Base-by-base conservation (phyloP, 2,113 vertebrate species). In the Lamprologus speciosus region DNA sequence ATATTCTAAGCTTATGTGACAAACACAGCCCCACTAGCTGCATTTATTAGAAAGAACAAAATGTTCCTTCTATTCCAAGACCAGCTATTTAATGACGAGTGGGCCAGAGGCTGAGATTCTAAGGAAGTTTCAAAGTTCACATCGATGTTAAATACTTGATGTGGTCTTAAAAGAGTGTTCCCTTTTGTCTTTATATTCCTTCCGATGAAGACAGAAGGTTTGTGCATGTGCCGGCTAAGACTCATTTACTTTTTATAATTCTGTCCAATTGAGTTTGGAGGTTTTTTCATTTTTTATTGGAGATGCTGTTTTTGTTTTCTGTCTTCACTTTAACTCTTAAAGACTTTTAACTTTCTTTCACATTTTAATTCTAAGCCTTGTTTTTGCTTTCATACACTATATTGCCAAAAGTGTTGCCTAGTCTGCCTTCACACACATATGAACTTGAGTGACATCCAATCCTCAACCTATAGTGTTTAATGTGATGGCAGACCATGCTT, bases 91-190 rank as follows among this genome's bases (percentile, higher is more conserved):
- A 90, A 92, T 88, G 80, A 94, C 85, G 53, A 63, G 63, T 79
- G 47, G 54, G 84, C 86, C 47, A 53, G 80, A 75, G 80, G 88
- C 86, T 80, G 78, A 86, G 87, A 91, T 93, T 89, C 88, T 50
- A 92, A 37, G 78, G 84, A 70, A 31, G 81, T 81, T 86, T 88
- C 83, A 54, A 37, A 87, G 89, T 92, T 94, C 85, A 94, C 58
- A 57, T 88, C 55, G 35, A 79, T 90, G 91, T 90, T 89, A 88
- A 94, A 94, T 91, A 91, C 88, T 90, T 88, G 81, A 94, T 94
- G 87, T 57, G 82, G 60, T 92, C 87, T 93, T 88, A 89, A 93
- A 94, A 87, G 83, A 75, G 79, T 60, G 60, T 87, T 54, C 50
- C 5, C 65, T 75, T 58, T 80, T 42, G 82, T 89, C 86, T 87